phyloP scores from a whole-genome alignment of 1,140 invertebrate genomes.

The Sipha flava region DNA sequence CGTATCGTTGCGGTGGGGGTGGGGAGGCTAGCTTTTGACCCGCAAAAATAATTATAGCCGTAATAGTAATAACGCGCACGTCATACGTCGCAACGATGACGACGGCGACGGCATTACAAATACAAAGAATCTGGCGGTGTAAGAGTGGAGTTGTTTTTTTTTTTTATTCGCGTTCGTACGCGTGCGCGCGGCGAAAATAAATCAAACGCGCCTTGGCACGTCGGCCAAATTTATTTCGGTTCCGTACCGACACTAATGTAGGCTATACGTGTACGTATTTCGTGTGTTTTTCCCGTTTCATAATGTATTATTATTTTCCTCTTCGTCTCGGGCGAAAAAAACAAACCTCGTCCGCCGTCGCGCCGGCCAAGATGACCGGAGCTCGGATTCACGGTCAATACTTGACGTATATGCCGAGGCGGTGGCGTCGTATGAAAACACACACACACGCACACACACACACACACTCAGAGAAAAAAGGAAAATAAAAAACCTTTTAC shows the following conservation, averaged over 20 bases:
- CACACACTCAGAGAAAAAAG: no score
- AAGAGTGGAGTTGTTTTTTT: no score
- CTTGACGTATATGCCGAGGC: no score
- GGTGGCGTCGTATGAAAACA: no score
- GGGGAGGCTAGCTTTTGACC: no score
- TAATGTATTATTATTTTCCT: neutral
- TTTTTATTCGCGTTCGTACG: no score
- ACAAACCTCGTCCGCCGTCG: no score
- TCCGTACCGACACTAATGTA: neutral
- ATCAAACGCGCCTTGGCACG: neutral
- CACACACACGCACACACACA: no score
- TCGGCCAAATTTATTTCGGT: constrained; percentile 23
- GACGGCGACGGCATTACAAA: neutral
- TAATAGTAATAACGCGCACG: no score
- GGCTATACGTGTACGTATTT: neutral
- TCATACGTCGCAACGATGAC: neutral
- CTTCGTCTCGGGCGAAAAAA: neutral
- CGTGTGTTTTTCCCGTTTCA: neutral
- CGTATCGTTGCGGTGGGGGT: no score
- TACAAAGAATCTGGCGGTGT: neutral
- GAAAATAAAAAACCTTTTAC: no score
- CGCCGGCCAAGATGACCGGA: neutral
- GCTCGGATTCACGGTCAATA: neutral
- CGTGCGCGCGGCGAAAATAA: neutral
- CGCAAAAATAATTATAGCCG: no score